These are phyloP conservation scores for Leucoraja ocellata DNA, from an alignment of 2,797 vertebrate genomes.

Conservation along the genomic window DNA sequence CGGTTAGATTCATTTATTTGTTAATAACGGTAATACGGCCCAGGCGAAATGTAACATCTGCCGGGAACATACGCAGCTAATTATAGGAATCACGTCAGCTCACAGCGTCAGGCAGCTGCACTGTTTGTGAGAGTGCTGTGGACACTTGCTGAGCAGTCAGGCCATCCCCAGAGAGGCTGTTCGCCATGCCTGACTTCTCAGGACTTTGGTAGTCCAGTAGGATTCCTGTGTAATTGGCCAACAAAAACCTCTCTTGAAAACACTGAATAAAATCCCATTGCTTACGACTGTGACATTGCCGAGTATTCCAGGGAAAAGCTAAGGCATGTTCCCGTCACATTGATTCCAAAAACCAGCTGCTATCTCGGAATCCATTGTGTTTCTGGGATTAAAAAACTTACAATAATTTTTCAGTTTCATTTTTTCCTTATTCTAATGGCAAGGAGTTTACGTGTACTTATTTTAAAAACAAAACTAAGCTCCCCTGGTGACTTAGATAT, in stretches of 20 bases:
- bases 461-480: neutral
- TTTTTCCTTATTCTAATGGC: neutral
- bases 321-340: neutral
- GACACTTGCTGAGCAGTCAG: neutral
- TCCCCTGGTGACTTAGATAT: neutral
- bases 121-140: neutral
- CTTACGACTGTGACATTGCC: neutral
- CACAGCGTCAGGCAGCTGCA: neutral
- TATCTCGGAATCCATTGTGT: neutral
- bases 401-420: neutral
- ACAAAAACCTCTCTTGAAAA: neutral
- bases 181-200: neutral
- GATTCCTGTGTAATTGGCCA: no score
- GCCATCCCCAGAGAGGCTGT: neutral
- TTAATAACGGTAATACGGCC: neutral
- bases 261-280: neutral
- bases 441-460: neutral
- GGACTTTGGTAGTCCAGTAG: neutral
- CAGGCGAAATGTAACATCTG: conserved; percentile 7
- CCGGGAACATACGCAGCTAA: neutral
- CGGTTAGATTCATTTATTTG: neutral
- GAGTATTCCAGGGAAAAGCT: neutral
- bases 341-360: neutral
- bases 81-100: conserved; percentile 22
- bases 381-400: neutral